Percentiles rank a stretch among this genome's conserved stretches.
phyloP scores from a whole-genome alignment of 2,113 vertebrate genomes.

The Procapra przewalskii region DNA sequence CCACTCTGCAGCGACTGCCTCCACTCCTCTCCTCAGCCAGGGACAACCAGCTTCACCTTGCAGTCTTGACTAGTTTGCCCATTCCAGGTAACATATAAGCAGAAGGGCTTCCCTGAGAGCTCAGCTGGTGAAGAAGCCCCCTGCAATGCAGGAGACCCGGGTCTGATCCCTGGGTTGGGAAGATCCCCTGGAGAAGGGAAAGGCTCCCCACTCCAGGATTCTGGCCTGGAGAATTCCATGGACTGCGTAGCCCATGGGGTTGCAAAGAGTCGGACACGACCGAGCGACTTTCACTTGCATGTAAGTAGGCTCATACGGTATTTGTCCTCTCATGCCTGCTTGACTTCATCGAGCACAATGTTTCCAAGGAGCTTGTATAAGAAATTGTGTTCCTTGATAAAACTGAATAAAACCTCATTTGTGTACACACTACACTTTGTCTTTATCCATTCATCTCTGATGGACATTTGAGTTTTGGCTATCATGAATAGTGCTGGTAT shows the following conservation, averaged over 20 bases:
- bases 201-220: background rate
- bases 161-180: background rate
- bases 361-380: background rate
- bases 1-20: too few relatives aligned
- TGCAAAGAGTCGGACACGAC: background rate
- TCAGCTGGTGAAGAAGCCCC: background rate
- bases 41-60: rapidly evolving
- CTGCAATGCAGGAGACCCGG: background rate
- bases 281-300: background rate
- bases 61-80: background rate
- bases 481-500: too few relatives aligned
- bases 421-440: background rate
- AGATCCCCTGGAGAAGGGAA: background rate
- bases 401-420: background rate
- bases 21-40: rapidly evolving
- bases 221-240: background rate
- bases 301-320: rapidly evolving
- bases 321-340: background rate
- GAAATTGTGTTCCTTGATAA: background rate
- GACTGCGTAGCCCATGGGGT: background rate
- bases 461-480: background rate
- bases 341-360: background rate
- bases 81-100: rapidly evolving
- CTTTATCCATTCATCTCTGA: background rate
- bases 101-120: background rate